These are phyloP conservation scores for Bradypodion pumilum DNA, from an alignment of 2,797 vertebrate genomes.

Conservation along the genomic window DNA sequence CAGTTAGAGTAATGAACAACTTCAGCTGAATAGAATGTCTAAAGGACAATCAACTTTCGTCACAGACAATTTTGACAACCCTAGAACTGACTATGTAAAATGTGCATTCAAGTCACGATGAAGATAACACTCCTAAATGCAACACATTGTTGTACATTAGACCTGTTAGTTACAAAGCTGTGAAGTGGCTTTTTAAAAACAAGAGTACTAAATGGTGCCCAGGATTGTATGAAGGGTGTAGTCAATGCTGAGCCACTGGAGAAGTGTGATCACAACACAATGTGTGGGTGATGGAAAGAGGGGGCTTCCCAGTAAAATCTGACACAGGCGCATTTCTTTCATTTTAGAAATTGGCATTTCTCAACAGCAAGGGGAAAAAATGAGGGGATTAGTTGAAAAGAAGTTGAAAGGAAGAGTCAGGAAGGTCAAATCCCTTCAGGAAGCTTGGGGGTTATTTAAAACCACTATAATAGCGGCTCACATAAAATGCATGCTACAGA, in stretches of 20 bases:
- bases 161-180: background rate
- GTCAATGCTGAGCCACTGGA: background rate
- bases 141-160: background rate
- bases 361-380: background rate
- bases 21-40: background rate
- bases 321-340: background rate
- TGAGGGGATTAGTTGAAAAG: constrained; percentile 16
- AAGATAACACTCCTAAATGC: background rate
- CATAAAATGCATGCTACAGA: constrained; percentile 25
- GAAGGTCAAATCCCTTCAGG: constrained; percentile 33
- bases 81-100: background rate
- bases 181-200: background rate
- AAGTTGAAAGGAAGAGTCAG: constrained; percentile 18
- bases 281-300: background rate
- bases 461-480: constrained; percentile 29
- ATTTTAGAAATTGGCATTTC: constrained; percentile 7
- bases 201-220: background rate
- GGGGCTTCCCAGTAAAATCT: background rate
- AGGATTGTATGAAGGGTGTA: background rate
- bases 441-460: constrained; percentile 30
- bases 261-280: background rate
- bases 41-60: background rate
- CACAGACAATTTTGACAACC: background rate
- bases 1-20: background rate
- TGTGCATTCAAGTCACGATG: background rate